phyloP scores from a whole-genome alignment of 2,797 vertebrate species.

The Hemibagrus guttatus region DNA sequence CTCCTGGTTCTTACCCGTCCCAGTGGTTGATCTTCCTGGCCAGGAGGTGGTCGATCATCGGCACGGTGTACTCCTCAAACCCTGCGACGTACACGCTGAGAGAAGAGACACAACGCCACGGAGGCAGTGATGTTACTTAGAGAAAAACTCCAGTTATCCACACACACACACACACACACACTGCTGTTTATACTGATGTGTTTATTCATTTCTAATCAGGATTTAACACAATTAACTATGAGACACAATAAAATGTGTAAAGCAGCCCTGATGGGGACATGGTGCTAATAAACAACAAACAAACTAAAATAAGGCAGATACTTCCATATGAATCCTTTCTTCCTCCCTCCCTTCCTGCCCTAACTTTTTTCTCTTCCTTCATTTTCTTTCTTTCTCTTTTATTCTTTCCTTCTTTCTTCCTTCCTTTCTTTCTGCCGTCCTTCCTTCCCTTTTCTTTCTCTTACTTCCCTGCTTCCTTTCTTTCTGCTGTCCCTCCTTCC shows the following conservation, averaged over 20 bases:
- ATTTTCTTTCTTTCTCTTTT: too few relatives aligned
- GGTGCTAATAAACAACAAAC: not conserved
- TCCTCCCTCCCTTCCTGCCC: too few relatives aligned
- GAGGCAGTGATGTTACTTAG: not conserved
- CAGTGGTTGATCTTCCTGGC: slow-evolving; percentile 91
- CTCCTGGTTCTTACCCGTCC: slow-evolving; percentile 80
- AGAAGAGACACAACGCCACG: slow-evolving; percentile 21
- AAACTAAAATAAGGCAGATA: too few relatives aligned
- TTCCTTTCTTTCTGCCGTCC: too few relatives aligned
- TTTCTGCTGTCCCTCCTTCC: too few relatives aligned
- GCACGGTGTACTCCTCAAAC: slow-evolving; percentile 90
- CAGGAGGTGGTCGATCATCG: slow-evolving; percentile 91
- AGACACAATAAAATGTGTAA: not conserved
- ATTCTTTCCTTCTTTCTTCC: too few relatives aligned
- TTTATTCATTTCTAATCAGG: not conserved
- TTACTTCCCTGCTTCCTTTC: too few relatives aligned
- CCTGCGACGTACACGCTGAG: slow-evolving; percentile 84
- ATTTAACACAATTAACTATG: not conserved
- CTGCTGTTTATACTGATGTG: not conserved
- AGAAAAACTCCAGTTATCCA: not conserved
- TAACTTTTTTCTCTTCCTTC: too few relatives aligned
- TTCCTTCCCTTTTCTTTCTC: too few relatives aligned
- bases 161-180: not conserved
- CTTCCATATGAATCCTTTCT: too few relatives aligned
- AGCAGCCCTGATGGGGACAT: not conserved